phyloP scores from a whole-genome alignment of 2,113 vertebrate genomes.

The Charadrius vociferus region DNA sequence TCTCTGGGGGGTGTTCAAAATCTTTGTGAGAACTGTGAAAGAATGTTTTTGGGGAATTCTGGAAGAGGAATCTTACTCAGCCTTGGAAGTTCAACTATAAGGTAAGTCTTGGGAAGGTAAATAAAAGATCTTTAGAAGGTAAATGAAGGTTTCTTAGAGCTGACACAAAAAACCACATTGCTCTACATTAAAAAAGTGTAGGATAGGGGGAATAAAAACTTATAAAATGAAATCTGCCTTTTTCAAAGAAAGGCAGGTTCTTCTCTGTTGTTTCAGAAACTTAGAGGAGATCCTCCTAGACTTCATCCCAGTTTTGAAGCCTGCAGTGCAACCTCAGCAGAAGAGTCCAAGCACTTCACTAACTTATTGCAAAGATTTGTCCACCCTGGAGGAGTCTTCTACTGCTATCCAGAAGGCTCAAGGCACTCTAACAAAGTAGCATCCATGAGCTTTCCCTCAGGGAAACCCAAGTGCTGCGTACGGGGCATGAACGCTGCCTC shows the following conservation, averaged over 20 bases:
- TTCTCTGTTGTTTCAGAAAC: background rate
- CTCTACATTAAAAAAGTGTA: background rate
- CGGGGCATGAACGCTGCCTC: background rate
- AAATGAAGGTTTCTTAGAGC: background rate
- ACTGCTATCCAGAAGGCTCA: background rate
- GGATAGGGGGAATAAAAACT: background rate
- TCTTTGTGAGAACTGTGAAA: background rate
- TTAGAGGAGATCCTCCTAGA: background rate
- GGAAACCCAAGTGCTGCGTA: background rate
- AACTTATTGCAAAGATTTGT: background rate
- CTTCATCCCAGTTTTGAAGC: background rate
- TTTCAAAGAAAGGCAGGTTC: background rate
- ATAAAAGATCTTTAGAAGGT: background rate
- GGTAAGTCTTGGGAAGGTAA: background rate
- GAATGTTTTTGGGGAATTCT: background rate
- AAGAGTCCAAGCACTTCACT: background rate
- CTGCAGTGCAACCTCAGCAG: background rate
- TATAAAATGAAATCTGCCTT: background rate
- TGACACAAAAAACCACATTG: background rate
- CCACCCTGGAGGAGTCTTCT: background rate
- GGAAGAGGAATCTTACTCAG: background rate
- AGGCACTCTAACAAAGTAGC: background rate
- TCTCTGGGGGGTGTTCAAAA: background rate
- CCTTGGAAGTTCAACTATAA: background rate
- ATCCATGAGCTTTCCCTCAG: background rate